Percentiles rank a stretch among this genome's conserved stretches.
phyloP scores from a whole-genome alignment of 2,888 invertebrate species.

The Morpho achilles region DNA sequence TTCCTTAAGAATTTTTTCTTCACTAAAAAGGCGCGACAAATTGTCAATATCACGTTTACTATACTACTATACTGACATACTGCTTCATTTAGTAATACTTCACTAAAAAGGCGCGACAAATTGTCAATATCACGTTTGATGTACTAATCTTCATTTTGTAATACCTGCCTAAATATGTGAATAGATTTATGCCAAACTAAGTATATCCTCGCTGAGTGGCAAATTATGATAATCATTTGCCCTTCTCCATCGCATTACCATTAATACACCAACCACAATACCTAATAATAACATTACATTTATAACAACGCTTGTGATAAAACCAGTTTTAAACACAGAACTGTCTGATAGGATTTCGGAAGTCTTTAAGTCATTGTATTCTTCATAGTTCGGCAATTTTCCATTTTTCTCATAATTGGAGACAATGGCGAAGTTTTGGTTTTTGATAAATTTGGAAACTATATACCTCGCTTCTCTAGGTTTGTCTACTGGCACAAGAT shows the following conservation, averaged over 20 bases:
- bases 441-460: constrained; percentile 47
- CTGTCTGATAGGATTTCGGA: constrained; percentile 22
- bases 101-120: too few species aligned
- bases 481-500: constrained; percentile 81
- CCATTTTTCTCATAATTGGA: constrained; percentile 5
- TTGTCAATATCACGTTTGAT: too few species aligned
- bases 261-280: constrained; percentile 38
- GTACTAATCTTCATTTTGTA: too few species aligned
- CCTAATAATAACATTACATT: constrained; percentile 46
- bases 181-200: constrained; percentile 31
- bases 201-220: constrained; percentile 35
- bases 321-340: constrained; percentile 32
- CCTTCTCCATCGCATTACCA: constrained; percentile 42
- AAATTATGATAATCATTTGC: constrained; percentile 39
- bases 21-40: too few species aligned
- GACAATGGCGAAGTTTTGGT: constrained; percentile 34
- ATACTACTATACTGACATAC: too few species aligned
- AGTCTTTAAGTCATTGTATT: constrained; percentile 14
- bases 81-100: too few species aligned
- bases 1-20: too few species aligned
- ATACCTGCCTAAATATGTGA: not conserved
- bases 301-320: constrained; percentile 47
- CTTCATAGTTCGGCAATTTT: constrained; percentile 15
- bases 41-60: too few species aligned
- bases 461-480: constrained; percentile 63